phyloP scores from a whole-genome alignment of 30 jellyfish, hydroid and myxozoan genomes.

The Aurelia sp. region DNA sequence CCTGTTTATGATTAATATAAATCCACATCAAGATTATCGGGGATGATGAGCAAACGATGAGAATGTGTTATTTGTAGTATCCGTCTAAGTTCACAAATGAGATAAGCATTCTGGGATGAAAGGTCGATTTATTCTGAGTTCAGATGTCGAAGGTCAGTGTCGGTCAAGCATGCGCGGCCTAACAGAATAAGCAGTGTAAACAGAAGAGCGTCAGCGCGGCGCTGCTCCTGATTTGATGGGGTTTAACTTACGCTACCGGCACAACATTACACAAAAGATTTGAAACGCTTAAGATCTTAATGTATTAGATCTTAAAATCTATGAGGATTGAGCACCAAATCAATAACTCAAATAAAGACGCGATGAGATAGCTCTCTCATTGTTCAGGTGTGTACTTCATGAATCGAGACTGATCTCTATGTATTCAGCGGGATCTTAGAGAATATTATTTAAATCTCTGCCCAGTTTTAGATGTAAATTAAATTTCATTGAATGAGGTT shows the following conservation, averaged over 20 bases:
- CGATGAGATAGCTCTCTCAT: conserved; percentile 18
- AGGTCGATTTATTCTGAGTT: conserved; percentile 50
- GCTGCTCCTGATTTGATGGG: conserved; percentile 69
- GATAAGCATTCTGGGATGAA: too few species aligned
- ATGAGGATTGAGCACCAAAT: conserved; percentile 74
- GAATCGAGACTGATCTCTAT: conserved; percentile 59
- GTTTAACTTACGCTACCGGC: conserved; percentile 69
- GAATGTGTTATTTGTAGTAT: too few species aligned
- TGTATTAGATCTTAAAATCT: conserved; percentile 62
- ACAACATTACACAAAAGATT: conserved; percentile 58
- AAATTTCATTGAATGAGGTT: conserved; percentile 44
- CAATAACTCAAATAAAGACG: conserved; percentile 77
- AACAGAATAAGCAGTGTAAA: conserved; percentile 43
- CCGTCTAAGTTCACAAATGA: too few species aligned
- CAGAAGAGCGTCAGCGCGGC: conserved; percentile 77
- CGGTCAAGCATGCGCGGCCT: conserved; percentile 38
- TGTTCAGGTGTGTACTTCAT: conserved; percentile 41
- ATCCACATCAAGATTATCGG: conserved; percentile 41
- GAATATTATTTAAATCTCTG: conserved; percentile 62
- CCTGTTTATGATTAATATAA: conserved; percentile 21
- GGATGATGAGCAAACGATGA: conserved; percentile 20
- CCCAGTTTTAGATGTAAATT: conserved; percentile 56
- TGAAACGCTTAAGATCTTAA: conserved; percentile 74
- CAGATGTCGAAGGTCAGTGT: conserved; percentile 45
- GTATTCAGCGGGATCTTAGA: conserved; percentile 77